Evolutionary conservation across 2,113 vertebrate genomes (phyloP).

Genomic region (Catharus minimus): DNA sequence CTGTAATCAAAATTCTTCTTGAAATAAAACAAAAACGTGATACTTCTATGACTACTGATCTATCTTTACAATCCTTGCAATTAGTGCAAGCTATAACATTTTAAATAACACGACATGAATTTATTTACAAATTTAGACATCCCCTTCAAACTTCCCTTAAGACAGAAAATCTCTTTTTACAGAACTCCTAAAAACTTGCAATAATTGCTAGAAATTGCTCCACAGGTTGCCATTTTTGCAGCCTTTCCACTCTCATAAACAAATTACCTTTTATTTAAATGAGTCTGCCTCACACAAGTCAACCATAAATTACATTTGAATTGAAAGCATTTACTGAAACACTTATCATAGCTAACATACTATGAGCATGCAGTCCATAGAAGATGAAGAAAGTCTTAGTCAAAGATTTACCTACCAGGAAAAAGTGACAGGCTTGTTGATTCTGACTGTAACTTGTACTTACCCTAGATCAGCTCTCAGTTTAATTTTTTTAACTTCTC

Average conservation of each 20-base stretch:
- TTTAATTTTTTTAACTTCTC: slow-evolving; percentile 76
- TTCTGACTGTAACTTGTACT: slow-evolving; percentile 85
- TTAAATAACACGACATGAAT: not conserved
- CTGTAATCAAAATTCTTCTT: slow-evolving; percentile 80
- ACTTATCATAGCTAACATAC: slow-evolving; percentile 26
- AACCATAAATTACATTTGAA: slow-evolving; percentile 14
- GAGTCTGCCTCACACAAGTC: slow-evolving; percentile 39
- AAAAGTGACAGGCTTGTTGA: slow-evolving; percentile 79
- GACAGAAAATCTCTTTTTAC: not conserved
- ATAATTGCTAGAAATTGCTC: slow-evolving; percentile 42
- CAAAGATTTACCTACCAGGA: slow-evolving; percentile 80
- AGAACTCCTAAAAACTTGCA: slow-evolving; percentile 29
- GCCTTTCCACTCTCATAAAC: not conserved
- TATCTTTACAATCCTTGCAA: slow-evolving; percentile 25
- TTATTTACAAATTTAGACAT: not conserved
- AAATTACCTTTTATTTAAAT: not conserved
- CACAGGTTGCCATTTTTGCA: not conserved
- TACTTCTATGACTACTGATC: slow-evolving; percentile 42
- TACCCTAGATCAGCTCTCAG: slow-evolving; percentile 79
- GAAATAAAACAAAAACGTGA: slow-evolving; percentile 69
- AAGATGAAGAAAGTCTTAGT: slow-evolving; percentile 62
- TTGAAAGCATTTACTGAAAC: slow-evolving; percentile 16
- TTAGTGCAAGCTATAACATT: slow-evolving; percentile 45
- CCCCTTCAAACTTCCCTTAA: not conserved
- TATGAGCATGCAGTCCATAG: slow-evolving; percentile 74